A percentile compares a stretch with the other conserved stretches of the same genome.
These are phyloP conservation scores for Streblospio benedicti DNA, from an alignment of 1,140 invertebrate genomes.

Conservation along the genomic window DNA sequence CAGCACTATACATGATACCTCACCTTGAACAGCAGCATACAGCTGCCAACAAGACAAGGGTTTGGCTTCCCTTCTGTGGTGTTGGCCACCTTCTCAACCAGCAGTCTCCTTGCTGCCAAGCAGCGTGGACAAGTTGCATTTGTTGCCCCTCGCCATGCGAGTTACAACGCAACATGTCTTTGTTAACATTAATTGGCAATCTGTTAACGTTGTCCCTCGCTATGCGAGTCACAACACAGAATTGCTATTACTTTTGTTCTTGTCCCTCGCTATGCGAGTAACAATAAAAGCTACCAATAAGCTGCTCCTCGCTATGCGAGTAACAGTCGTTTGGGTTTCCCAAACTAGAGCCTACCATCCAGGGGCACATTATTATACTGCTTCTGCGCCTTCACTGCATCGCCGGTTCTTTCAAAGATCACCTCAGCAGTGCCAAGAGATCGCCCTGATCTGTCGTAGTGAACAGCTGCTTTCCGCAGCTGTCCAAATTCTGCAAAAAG, in stretches of 20 bases:
- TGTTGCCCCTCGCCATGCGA: too few species aligned
- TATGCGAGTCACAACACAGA: neutral
- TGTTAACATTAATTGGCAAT: neutral
- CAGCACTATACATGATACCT: too few species aligned
- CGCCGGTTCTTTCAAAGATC: constrained; percentile 78
- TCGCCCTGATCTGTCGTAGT: constrained; percentile 92
- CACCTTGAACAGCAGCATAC: too few species aligned
- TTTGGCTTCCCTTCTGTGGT: too few species aligned
- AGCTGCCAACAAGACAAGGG: too few species aligned
- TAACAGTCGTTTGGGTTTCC: too few species aligned
- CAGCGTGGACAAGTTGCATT: too few species aligned
- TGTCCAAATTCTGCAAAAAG: constrained; percentile 94
- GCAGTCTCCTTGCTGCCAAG: too few species aligned
- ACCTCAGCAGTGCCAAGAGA: constrained; percentile 95
- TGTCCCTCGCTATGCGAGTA: neutral
- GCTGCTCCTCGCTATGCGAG: neutral
- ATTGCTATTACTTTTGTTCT: neutral
- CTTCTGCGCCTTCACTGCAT: constrained; percentile 92
- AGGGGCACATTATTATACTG: constrained; percentile 95
- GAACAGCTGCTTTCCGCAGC: constrained; percentile 84
- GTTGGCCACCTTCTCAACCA: too few species aligned
- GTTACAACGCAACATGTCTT: neutral
- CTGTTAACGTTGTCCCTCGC: neutral
- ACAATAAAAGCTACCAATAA: too few species aligned
- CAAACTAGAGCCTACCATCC: constrained; percentile 61